Percentiles rank a stretch among this genome's conserved stretches.
Conservation (phyloP, 2,113 vertebrate genomes). For the Catharus fuscescens region DNA sequence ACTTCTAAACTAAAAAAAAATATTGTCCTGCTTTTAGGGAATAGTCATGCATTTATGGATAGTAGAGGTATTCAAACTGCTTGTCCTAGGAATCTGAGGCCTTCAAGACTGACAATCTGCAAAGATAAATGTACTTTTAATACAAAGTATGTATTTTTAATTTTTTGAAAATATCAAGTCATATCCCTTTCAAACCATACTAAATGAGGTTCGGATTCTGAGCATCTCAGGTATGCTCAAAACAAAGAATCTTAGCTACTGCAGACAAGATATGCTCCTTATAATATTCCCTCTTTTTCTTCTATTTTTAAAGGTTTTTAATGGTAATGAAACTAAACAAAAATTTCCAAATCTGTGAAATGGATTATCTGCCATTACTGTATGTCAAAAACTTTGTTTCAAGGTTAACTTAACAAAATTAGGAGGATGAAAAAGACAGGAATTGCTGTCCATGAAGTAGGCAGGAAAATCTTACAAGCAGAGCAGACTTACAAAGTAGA, state of each 20-base stretch:
- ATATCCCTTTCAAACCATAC: not conserved
- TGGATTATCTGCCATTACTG: not conserved
- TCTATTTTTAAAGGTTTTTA: not conserved
- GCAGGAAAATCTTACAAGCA: not conserved
- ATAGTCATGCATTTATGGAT: not conserved
- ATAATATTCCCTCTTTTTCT: not conserved
- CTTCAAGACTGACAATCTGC: not conserved
- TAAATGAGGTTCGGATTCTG: not conserved
- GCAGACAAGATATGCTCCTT: not conserved
- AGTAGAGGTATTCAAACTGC: not conserved
- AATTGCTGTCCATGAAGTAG: not conserved
- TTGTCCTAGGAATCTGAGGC: not conserved
- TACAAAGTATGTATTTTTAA: not conserved
- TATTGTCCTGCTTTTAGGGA: not conserved
- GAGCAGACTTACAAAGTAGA: not conserved
- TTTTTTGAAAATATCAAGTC: not conserved
- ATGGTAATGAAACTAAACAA: not conserved
- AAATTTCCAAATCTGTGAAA: not conserved
- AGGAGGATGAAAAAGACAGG: not conserved
- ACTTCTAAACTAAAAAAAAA: not conserved
- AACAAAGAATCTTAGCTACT: not conserved
- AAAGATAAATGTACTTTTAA: not conserved
- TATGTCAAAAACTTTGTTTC: not conserved
- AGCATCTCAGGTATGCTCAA: not conserved
- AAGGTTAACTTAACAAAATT: not conserved